These are phyloP conservation scores for Chrysopa pallens DNA, from an alignment of 1,140 invertebrate species.

Conservation along the genomic window DNA sequence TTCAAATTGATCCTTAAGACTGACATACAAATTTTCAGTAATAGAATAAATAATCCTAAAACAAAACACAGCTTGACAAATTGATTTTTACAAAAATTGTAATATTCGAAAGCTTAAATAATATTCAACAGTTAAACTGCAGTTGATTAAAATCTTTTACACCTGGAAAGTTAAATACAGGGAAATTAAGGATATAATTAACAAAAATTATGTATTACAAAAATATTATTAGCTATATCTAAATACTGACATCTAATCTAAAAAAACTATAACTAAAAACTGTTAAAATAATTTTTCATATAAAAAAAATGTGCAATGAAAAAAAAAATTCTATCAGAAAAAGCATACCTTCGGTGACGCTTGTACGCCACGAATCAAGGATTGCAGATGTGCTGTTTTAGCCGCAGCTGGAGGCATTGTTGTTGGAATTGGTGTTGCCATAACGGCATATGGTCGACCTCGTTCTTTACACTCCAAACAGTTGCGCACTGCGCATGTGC, in stretches of 20 bases:
- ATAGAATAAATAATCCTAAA: too few relatives aligned
- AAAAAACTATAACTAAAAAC: constrained; percentile 9
- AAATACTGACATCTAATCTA: not conserved
- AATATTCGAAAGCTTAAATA: not conserved
- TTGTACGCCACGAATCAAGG: constrained; percentile 70
- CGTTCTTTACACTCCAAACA: constrained; percentile 95
- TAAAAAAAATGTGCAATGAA: constrained; percentile 2
- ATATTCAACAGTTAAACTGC: not conserved
- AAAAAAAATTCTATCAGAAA: constrained; percentile 3
- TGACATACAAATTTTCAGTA: too few relatives aligned
- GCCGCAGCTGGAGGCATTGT: constrained; percentile 28
- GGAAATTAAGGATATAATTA: too few relatives aligned
- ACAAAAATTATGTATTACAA: too few relatives aligned
- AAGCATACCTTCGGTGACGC: constrained; percentile 63
- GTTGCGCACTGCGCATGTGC: constrained; percentile 94
- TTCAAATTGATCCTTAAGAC: too few relatives aligned
- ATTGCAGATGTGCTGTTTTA: constrained; percentile 57
- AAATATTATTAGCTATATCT: too few relatives aligned
- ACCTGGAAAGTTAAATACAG: too few relatives aligned
- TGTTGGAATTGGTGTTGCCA: constrained; percentile 23
- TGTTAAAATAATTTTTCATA: constrained; percentile 3
- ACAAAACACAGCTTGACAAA: too few relatives aligned
- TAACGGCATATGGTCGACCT: constrained; percentile 39
- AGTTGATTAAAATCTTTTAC: too few relatives aligned
- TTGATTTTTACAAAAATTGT: too few relatives aligned